Percentiles rank a stretch among this genome's conserved stretches.
Evolutionary conservation across 2,888 invertebrate genomes (phyloP).

Genomic region (Conops quadrifasciatus): DNA sequence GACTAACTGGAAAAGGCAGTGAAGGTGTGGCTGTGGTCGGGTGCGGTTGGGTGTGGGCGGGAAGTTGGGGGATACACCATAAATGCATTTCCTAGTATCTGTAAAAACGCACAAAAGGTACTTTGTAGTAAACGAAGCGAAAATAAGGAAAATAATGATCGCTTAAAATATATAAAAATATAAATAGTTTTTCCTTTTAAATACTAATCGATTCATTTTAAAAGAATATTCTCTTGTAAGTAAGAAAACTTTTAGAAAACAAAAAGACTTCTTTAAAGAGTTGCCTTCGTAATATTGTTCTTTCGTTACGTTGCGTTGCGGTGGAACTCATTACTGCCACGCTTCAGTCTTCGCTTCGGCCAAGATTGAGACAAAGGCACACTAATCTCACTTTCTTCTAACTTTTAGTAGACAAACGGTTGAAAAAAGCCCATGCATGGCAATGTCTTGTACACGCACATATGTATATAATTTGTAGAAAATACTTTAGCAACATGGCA

Average conservation of each 20-base stretch:
- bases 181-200: constrained; percentile 38
- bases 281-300: constrained; percentile 9
- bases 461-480: too few relatives aligned
- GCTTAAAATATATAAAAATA: constrained; percentile 28
- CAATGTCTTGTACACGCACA: too few relatives aligned
- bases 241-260: neutral
- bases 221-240: constrained; percentile 24
- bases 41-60: too few relatives aligned
- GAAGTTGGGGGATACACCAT: neutral
- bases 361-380: too few relatives aligned
- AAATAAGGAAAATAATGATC: constrained; percentile 11
- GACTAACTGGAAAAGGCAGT: neutral
- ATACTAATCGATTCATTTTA: constrained; percentile 61
- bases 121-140: too few relatives aligned
- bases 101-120: neutral
- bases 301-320: neutral
- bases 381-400: too few relatives aligned
- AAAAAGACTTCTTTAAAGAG: neutral
- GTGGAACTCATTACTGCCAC: constrained; percentile 27
- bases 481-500: too few relatives aligned
- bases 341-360: neutral
- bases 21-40: neutral
- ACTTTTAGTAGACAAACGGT: too few relatives aligned
- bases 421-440: too few relatives aligned
- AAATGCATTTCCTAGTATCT: constrained; percentile 21